phyloP scores from a whole-genome alignment of 2,113 vertebrate species.

The Centrocercus urophasianus region DNA sequence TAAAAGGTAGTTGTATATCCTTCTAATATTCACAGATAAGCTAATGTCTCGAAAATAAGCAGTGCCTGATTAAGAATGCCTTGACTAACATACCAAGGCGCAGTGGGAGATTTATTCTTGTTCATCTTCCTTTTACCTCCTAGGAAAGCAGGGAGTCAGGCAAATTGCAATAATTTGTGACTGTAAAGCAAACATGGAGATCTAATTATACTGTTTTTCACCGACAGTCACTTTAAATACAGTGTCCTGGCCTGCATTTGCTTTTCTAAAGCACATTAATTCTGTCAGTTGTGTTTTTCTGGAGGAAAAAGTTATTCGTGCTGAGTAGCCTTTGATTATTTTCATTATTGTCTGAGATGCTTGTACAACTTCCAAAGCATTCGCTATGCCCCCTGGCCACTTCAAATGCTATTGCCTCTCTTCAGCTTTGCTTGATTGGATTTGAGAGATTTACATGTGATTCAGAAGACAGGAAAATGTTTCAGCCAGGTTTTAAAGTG shows the following conservation, averaged over 20 bases:
- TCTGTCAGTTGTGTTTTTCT: conserved; percentile 2
- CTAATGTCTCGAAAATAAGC: not conserved
- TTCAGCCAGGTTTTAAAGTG: not conserved
- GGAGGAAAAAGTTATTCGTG: not conserved
- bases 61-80: not conserved
- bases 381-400: not conserved
- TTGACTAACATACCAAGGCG: not conserved
- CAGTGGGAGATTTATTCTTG: not conserved
- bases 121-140: not conserved
- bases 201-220: conserved; percentile 9
- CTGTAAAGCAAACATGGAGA: not conserved
- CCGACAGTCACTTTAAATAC: not conserved
- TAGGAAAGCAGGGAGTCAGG: not conserved
- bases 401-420: not conserved
- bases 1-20: not conserved
- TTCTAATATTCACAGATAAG: not conserved
- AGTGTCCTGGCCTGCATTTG: not conserved
- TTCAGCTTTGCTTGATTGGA: not conserved
- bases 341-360: not conserved
- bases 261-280: conserved; percentile 25
- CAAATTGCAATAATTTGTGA: conserved; percentile 22
- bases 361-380: not conserved
- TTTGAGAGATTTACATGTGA: not conserved
- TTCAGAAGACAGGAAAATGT: conserved; percentile 1
- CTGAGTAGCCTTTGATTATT: conserved; percentile 10